phyloP scores from a whole-genome alignment of 2,888 invertebrate species.

The Venusia cambrica region DNA sequence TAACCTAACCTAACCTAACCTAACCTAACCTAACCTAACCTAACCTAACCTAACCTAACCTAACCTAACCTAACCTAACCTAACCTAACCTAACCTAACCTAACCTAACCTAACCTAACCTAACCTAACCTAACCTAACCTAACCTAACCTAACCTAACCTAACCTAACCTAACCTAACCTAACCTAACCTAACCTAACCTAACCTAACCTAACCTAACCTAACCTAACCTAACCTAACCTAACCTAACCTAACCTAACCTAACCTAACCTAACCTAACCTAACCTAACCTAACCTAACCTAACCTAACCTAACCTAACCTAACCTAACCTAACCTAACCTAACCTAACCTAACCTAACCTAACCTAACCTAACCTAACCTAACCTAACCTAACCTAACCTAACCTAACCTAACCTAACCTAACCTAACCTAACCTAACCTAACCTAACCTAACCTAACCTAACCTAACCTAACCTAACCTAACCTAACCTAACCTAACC shows the following conservation, averaged over 20 bases:
- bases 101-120: slow-evolving; percentile 5
- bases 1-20: slow-evolving; percentile 3
- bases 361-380: slow-evolving; percentile 5
- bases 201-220: slow-evolving; percentile 4
- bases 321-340: slow-evolving; percentile 4
- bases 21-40: slow-evolving; percentile 3
- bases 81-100: slow-evolving; percentile 5
- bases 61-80: slow-evolving; percentile 4
- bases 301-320: slow-evolving; percentile 5
- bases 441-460: slow-evolving; percentile 4
- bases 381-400: slow-evolving; percentile 4
- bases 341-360: slow-evolving; percentile 5
- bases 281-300: slow-evolving; percentile 4
- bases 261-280: slow-evolving; percentile 4
- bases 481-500: slow-evolving; percentile 5
- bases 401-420: slow-evolving; percentile 5
- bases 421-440: slow-evolving; percentile 4
- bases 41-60: slow-evolving; percentile 3
- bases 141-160: slow-evolving; percentile 4
- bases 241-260: slow-evolving; percentile 5
- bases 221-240: slow-evolving; percentile 4
- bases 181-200: slow-evolving; percentile 5
- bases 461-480: slow-evolving; percentile 5
- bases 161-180: slow-evolving; percentile 5
- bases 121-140: slow-evolving; percentile 5